Conservation (phyloP, 2,113 vertebrate species). For the Quiscalus mexicanus region DNA sequence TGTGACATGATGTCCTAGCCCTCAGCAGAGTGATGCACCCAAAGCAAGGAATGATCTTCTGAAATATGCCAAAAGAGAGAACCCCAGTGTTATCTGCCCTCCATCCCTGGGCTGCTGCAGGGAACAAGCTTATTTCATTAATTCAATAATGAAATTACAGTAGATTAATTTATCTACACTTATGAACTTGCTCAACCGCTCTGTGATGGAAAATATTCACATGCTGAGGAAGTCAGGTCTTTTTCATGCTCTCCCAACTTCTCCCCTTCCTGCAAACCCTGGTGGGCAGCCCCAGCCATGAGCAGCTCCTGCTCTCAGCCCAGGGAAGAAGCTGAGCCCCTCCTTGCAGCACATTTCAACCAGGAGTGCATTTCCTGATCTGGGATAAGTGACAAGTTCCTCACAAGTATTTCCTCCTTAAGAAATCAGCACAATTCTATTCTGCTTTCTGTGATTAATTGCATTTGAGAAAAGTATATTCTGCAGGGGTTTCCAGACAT, state of each 20-base stretch:
- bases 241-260: background rate
- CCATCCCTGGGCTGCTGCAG: background rate
- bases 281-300: background rate
- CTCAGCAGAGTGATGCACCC: background rate
- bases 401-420: background rate
- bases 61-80: background rate
- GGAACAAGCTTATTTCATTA: background rate
- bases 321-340: background rate
- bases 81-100: background rate
- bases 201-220: background rate
- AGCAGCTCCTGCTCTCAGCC: background rate
- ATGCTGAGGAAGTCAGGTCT: background rate
- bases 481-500: background rate
- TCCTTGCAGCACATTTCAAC: background rate
- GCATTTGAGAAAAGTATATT: background rate
- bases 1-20: background rate
- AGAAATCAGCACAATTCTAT: background rate
- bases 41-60: background rate
- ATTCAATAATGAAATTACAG: background rate
- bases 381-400: background rate
- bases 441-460: background rate
- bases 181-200: background rate
- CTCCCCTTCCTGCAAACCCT: background rate
- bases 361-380: background rate
- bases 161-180: background rate